These are phyloP conservation scores for Oreochromis aureus DNA, from an alignment of 2,113 vertebrate genomes.

Conservation along the genomic window DNA sequence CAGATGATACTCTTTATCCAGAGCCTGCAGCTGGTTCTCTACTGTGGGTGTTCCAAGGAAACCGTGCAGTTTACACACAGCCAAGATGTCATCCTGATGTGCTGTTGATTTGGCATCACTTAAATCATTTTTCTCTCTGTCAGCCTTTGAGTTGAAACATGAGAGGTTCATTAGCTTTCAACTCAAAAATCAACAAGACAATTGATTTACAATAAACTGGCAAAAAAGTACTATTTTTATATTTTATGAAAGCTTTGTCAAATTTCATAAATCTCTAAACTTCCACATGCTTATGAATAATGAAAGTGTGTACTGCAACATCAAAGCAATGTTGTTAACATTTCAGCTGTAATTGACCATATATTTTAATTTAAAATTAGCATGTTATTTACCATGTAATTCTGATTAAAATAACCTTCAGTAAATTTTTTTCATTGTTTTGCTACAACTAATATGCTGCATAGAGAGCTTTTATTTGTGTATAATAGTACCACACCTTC, in stretches of 20 bases:
- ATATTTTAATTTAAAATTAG: background rate
- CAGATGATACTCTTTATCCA: slow-evolving; percentile 64
- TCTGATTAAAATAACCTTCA: background rate
- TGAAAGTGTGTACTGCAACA: accelerated
- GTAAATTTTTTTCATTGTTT: accelerated
- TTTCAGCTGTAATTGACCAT: background rate
- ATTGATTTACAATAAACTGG: background rate
- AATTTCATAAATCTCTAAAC: background rate
- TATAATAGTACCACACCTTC: slow-evolving; percentile 44
- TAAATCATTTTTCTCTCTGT: slow-evolving; percentile 25
- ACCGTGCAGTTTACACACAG: slow-evolving; percentile 68
- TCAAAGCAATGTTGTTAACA: background rate
- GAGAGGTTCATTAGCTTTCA: background rate
- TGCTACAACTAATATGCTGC: background rate
- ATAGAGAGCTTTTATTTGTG: background rate
- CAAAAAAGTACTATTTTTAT: background rate
- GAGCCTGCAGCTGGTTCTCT: slow-evolving; percentile 67
- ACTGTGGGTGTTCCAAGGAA: slow-evolving; percentile 42
- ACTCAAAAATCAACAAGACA: background rate
- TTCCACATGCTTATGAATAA: background rate
- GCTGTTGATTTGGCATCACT: slow-evolving; percentile 54
- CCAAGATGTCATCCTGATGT: slow-evolving; percentile 64
- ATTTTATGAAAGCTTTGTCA: background rate
- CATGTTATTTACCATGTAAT: background rate
- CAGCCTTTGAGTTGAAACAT: background rate